Evolutionary conservation across 2,797 vertebrate species (phyloP).

Genomic region (Hemibagrus guttatus): DNA sequence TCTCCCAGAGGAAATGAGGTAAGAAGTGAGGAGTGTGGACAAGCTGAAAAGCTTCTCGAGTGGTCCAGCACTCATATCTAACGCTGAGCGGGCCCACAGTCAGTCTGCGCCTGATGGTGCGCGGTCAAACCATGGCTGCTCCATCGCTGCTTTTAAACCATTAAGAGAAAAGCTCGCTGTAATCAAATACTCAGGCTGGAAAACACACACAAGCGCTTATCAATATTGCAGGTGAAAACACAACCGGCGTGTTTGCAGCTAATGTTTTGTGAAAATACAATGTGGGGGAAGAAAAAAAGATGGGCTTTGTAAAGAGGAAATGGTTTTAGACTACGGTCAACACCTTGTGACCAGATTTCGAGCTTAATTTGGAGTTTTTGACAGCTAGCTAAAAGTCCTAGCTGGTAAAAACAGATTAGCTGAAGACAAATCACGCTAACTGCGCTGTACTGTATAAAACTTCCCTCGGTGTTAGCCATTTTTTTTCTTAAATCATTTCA

Average conservation of each 20-base stretch:
- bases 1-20: conserved; percentile 81
- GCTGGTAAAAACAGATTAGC: not conserved
- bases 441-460: not conserved
- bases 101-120: conserved; percentile 38
- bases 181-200: conserved; percentile 34
- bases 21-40: conserved; percentile 78
- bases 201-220: conserved; percentile 15
- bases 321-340: not conserved
- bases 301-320: not conserved
- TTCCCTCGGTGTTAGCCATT: not conserved
- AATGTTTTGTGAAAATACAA: not conserved
- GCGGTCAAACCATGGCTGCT: conserved; percentile 65
- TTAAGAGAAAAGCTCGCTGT: conserved; percentile 64
- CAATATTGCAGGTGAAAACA: conserved; percentile 30
- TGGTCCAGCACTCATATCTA: conserved; percentile 77
- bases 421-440: not conserved
- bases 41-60: conserved; percentile 81
- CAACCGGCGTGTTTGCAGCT: not conserved
- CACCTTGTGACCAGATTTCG: not conserved
- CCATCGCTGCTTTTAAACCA: conserved; percentile 75
- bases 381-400: not conserved
- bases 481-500: not conserved
- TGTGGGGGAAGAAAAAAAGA: not conserved
- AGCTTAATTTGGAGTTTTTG: not conserved
- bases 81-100: conserved; percentile 61